Base-by-base conservation (phyloP, 2,113 vertebrate genomes). In the Psilopsiagon aymara region DNA sequence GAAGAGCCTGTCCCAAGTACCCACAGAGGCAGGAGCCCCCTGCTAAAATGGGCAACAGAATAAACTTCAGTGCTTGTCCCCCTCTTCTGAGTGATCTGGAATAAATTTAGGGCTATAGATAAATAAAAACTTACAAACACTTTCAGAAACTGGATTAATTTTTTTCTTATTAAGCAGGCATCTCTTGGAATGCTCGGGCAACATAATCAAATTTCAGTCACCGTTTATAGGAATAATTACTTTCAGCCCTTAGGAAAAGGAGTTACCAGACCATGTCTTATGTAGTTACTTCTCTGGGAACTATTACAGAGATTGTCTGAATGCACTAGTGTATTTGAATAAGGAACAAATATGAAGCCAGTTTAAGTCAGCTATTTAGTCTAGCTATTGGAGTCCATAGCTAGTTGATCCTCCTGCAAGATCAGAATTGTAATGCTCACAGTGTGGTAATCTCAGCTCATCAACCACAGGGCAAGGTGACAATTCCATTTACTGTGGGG, bases 401-500 rank as follows among this genome's bases (percentile, higher is more conserved):
- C 94, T 52, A 97, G 73, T 55, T 82, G 44, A 80, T 98, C 95
- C 85, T 98, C 96, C n/a, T 94, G 91, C 68, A 91, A 88, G 20
- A 98, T 82, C 96, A 81, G 96, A 63, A 95, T 91, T 86, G 84
- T 67, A 14, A 96, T 73, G 53, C 82, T 97, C 43, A 97, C 41
- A 74, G 95, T 97, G 78, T 49, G 96, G 83, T 67, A 78, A 77
- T 62, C 91, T 92, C 69, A 98, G 39, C 23, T 97, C 85, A 63
- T 90, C 17, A 97, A 88, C 94, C 95, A 97, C 3, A 52, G 69
- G 27, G 69, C 68, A 47, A 52, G 62, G 46, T 97, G 83, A 78
- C 95, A 95, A 74, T 98, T 97, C 96, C 92, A 94, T 75, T 98
- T 94, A 11, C 95, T 97, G 91, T 98, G 96, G 19, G 96, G 74